Evolutionary conservation across 2,797 vertebrate genomes (phyloP).

Genomic region (Chiroxiphia lanceolata): DNA sequence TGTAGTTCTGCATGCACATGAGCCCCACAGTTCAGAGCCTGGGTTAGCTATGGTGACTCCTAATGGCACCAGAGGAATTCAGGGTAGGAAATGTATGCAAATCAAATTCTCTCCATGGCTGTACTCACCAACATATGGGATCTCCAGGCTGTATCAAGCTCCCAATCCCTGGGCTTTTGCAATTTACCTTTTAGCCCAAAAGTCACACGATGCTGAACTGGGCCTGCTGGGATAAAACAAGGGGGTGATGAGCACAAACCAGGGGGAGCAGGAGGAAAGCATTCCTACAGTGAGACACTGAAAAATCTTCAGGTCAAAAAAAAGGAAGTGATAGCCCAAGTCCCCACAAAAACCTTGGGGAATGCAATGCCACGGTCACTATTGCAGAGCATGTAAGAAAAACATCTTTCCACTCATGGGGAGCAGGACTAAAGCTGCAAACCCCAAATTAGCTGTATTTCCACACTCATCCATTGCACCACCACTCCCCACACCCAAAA

Average conservation of each 20-base stretch:
- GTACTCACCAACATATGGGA: not conserved
- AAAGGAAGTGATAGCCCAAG: not conserved
- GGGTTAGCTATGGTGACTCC: conserved; percentile 47
- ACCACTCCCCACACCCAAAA: accelerated
- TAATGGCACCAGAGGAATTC: conserved; percentile 35
- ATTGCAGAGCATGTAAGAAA: not conserved
- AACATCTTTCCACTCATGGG: not conserved
- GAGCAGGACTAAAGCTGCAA: not conserved
- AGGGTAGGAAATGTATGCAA: conserved; percentile 50
- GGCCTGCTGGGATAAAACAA: not conserved
- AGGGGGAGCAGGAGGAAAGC: not conserved
- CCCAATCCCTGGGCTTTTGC: not conserved
- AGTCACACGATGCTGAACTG: not conserved
- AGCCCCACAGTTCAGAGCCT: not conserved
- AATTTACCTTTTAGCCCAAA: not conserved
- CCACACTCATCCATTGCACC: not conserved
- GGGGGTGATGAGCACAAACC: not conserved
- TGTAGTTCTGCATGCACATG: not conserved
- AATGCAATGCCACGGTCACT: not conserved
- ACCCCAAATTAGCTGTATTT: not conserved
- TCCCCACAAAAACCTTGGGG: not conserved
- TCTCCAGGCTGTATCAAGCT: not conserved
- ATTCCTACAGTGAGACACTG: not conserved
- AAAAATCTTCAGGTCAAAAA: not conserved
- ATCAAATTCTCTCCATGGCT: not conserved